Evolutionary conservation across 2,888 invertebrate species (phyloP), one percentile per base, ranked within the genome.

Genomic region (Coelinius sp.): DNA sequence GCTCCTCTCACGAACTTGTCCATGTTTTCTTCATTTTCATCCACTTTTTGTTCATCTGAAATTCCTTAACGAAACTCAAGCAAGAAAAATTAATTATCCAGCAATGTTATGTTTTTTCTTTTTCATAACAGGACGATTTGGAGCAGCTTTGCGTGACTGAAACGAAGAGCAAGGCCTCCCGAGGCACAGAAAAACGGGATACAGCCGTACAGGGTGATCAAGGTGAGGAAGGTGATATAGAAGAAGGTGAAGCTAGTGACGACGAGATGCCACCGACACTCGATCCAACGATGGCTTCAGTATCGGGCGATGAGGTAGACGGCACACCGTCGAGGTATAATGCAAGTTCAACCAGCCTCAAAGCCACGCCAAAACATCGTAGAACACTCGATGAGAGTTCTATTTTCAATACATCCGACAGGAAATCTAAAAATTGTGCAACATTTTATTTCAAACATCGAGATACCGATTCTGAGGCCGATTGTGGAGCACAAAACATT

Each of bases 361-460:
- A 75, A 44, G 75, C 73, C 67, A 31, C 73, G 14, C 73, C 79
- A 27, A 83, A 82, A 73, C 82, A 84, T 69, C 82, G 85, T 6
- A 80, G 78, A 63, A 78, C 76, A 38, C 75, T 81, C 24, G 84
- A 84, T 68, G 82, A 82, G 67, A 75, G 79, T 49, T 83, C 84
- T 12, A 76, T 81, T 7, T 86, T 86, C 73, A 86, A 84, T 73
- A 85, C 84, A 80, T 93, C 94, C 8, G 93, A 94, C 86, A 90
- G 94, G 78, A 94, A 93, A 87, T 94, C 94, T 17, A 94, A 94
- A 86, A 95, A 95, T 86, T 91, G 93, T 85, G 96, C 93, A 78
- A 95, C 93, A 75, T 95, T 94, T 88, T 95, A 96, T 88, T 95
- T 95, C 88, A 94, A 92, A 86, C 96, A 96, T 87, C 91, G 92